Evolutionary conservation across 2,113 vertebrate species (phyloP).

Genomic region (Sebastes schlegelii): DNA sequence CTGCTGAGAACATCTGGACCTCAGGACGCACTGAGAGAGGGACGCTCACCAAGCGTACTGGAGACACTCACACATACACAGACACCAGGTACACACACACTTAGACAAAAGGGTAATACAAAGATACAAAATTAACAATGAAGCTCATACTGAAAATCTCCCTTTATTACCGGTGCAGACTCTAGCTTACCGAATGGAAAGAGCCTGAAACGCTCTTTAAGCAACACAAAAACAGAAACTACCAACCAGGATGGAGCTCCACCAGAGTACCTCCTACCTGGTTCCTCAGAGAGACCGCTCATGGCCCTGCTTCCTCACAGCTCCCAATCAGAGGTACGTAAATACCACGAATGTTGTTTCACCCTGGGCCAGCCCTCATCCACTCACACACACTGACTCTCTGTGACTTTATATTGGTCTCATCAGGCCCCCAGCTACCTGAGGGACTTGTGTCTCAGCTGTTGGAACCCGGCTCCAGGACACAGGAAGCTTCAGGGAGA

Average conservation of each 20-base stretch:
- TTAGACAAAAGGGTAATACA: neutral
- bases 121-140: neutral
- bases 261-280: conserved; percentile 87
- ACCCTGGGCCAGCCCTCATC: neutral
- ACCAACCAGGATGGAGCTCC: conserved; percentile 73
- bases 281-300: conserved; percentile 83
- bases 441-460: conserved; percentile 84
- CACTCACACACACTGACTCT: conserved; percentile 5
- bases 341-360: neutral
- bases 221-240: conserved; percentile 80
- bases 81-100: conserved; percentile 64
- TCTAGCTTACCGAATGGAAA: conserved; percentile 71
- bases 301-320: conserved; percentile 82
- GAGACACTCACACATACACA: conserved; percentile 79
- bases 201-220: conserved; percentile 77
- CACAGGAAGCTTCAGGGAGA: conserved; percentile 88
- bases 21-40: conserved; percentile 84
- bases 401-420: conserved; percentile 10
- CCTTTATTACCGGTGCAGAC: conserved; percentile 48
- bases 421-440: conserved; percentile 79
- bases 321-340: conserved; percentile 66
- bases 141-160: neutral
- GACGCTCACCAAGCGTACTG: conserved; percentile 83
- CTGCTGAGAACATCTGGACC: conserved; percentile 81
- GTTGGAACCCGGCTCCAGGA: conserved; percentile 88